Base-by-base conservation (phyloP, 2,888 invertebrate species). In the Diarsia rubi region DNA sequence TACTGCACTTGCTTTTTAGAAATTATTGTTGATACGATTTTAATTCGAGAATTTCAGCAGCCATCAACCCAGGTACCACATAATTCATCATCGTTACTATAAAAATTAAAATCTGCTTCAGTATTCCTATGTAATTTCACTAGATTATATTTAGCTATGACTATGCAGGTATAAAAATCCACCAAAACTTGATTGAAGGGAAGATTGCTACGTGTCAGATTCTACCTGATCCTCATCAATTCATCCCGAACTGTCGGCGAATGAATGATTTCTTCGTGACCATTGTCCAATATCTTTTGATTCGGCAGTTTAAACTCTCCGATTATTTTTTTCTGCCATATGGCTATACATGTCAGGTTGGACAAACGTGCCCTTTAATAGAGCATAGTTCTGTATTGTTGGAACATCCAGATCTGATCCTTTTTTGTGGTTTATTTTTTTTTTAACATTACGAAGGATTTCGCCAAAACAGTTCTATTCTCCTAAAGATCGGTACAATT, bases 271-370 rank as follows among this genome's bases (percentile, higher is more conserved):
- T 88, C 88, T 91, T 91, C 94, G 91, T 96, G 96, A 96, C 96
- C 96, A 96, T 96, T 96, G 96, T 96, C 96, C 96, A 94, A 95
- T 88, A 78, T 89, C 95, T 93, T 96, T 96, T 95, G 96, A 96
- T 96, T 94, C 94, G 91, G 90, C 89, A 88, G 86, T 89, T 89
- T 89, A 88, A 90, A 90, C 87, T 89, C 89, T 84, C 87, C 84
- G 91, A 90, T 89, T 88, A 84, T 91, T 91, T 91, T 92, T 92
- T 91, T 89, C 83, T 86, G 79, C 90, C 88, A 92, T 93, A 92
- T 82, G 89, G 89, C 85, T 27, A 83, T 87, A 89, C 93, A 93
- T 88, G 93, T 92, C 94, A 93, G 88, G 87, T 91, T 90, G 92
- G 92, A 92, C 90, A 89, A 88, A 86, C 89, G 90, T 87, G 90